A percentile compares a stretch with the other conserved stretches of the same genome.
phyloP scores from a whole-genome alignment of 2,888 invertebrate species.

The Aleiodes leptofemur region DNA sequence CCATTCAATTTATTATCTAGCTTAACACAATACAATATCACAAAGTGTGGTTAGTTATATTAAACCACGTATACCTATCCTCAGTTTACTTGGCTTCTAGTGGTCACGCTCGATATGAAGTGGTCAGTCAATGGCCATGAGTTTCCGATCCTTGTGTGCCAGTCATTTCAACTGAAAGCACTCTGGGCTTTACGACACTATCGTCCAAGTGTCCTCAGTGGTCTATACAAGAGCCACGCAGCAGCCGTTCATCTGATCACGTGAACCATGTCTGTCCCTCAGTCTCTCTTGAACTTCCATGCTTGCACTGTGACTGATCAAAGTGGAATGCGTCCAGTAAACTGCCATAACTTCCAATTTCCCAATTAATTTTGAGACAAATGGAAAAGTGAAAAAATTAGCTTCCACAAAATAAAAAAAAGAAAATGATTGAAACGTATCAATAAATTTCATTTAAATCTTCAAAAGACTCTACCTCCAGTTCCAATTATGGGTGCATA shows the following conservation, averaged over 20 bases:
- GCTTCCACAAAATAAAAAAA: no score
- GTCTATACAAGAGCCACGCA: constrained; percentile 42
- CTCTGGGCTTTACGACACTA: constrained; percentile 69
- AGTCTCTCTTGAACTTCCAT: constrained; percentile 11
- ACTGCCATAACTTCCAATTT: no score
- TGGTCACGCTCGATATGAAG: constrained; percentile 62
- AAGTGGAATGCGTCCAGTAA: neutral
- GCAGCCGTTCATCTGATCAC: constrained; percentile 30
- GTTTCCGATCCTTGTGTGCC: constrained; percentile 69
- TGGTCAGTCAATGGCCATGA: constrained; percentile 73
- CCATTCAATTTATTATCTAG: neutral
- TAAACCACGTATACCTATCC: neutral
- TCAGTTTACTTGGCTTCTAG: neutral
- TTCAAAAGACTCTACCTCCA: neutral
- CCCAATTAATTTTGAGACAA: no score
- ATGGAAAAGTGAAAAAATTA: no score
- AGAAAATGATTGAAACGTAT: no score
- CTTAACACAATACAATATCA: constrained; percentile 6
- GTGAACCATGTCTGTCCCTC: constrained; percentile 2
- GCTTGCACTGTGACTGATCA: constrained; percentile 3
- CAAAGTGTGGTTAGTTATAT: constrained; percentile 17
- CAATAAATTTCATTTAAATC: no score
- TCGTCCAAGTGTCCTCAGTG: constrained; percentile 66
- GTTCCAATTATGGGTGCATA: neutral
- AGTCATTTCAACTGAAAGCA: constrained; percentile 72